phyloP scores from a whole-genome alignment of 2,113 vertebrate genomes.

The Tretioscincus oriximinensis region DNA sequence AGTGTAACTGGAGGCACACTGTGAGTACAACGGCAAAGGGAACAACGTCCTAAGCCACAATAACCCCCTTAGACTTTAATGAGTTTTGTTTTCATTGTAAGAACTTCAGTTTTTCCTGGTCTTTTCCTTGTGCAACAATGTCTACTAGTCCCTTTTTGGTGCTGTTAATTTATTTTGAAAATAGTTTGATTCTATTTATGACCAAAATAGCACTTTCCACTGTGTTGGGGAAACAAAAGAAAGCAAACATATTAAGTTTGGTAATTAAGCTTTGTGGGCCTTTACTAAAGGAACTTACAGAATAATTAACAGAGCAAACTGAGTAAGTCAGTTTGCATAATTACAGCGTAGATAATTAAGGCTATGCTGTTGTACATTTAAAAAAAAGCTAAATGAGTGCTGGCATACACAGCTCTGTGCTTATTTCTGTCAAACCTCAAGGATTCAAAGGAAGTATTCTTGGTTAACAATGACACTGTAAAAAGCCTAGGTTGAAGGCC shows the following conservation, averaged over 20 bases:
- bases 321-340: neutral
- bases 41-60: neutral
- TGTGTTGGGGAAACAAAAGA: neutral
- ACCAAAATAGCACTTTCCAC: neutral
- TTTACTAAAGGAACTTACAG: neutral
- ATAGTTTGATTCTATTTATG: neutral
- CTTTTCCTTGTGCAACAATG: neutral
- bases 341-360: constrained; percentile 6
- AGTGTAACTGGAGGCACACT: too few relatives aligned
- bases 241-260: constrained; percentile 18
- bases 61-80: neutral
- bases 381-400: neutral
- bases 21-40: too few relatives aligned
- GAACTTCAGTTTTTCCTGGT: neutral
- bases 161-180: neutral
- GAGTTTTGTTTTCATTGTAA: neutral
- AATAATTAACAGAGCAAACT: constrained; percentile 25
- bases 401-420: neutral
- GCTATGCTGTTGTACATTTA: neutral
- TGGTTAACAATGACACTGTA: neutral
- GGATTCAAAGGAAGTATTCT: neutral
- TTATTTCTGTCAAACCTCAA: neutral
- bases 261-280: constrained; percentile 13
- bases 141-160: neutral
- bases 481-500: neutral